Conservation (phyloP, 1,140 invertebrate genomes). For the Leptopilina clavipes region DNA sequence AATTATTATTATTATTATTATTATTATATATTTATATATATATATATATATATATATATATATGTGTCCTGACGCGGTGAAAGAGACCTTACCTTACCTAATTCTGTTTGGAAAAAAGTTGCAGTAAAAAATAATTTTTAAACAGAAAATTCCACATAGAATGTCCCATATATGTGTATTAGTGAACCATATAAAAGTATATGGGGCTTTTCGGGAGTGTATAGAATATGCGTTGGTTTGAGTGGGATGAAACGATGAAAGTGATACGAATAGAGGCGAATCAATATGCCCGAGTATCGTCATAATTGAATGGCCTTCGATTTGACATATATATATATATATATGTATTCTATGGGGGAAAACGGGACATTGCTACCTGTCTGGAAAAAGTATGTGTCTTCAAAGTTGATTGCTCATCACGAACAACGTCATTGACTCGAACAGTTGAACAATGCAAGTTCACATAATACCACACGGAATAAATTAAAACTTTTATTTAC, state of each 20-base stretch:
- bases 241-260: not conserved
- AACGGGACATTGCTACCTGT: slow-evolving; percentile 3
- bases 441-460: not conserved
- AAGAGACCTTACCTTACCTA: too few species aligned
- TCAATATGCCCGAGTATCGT: slow-evolving; percentile 17
- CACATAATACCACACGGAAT: not conserved
- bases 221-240: not conserved
- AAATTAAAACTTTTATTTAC: slow-evolving; percentile 4
- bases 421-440: not conserved
- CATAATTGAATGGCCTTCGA: slow-evolving; percentile 30
- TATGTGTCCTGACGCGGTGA: too few species aligned
- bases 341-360: not conserved
- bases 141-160: too few species aligned
- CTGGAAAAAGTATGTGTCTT: slow-evolving; percentile 20
- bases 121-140: not conserved
- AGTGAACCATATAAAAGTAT: not conserved
- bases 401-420: not conserved
- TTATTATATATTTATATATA: too few species aligned
- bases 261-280: slow-evolving; percentile 26
- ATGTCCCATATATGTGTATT: too few species aligned
- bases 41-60: too few species aligned
- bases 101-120: too few species aligned
- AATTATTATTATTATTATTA: too few species aligned
- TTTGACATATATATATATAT: slow-evolving; percentile 5
- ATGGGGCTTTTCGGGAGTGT: slow-evolving; percentile 5